Evolutionary conservation across 1,140 invertebrate species (phyloP).

Genomic region (Neotoxoptera formosana): DNA sequence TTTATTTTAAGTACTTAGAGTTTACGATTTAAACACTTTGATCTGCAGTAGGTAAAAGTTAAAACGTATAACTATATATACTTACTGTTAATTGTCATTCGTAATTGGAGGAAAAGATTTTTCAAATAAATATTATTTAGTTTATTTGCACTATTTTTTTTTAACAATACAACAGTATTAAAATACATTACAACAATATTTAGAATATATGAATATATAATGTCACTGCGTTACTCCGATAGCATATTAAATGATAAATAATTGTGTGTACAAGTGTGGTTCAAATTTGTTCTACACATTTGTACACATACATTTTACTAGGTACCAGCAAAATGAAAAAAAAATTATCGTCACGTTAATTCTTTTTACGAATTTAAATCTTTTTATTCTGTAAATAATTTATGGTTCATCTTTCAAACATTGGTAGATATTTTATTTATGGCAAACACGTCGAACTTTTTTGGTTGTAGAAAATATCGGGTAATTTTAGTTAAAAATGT

Average conservation of each 20-base stretch:
- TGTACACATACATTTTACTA: neutral
- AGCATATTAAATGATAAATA: neutral
- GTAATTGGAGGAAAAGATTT: neutral
- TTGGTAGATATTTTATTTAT: neutral
- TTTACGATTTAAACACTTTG: neutral
- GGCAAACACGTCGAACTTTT: neutral
- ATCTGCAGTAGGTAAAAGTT: neutral
- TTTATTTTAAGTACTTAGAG: neutral
- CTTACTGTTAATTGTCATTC: neutral
- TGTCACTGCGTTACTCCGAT: neutral
- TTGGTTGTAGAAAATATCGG: neutral
- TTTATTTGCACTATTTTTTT: neutral
- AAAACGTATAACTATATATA: neutral
- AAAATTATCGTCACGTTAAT: neutral
- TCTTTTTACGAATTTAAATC: neutral
- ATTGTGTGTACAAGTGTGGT: neutral
- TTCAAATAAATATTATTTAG: neutral
- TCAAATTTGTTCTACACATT: neutral
- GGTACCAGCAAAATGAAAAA: neutral
- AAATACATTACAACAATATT: neutral
- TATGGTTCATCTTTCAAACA: neutral
- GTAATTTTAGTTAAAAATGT: neutral
- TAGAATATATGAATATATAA: slow-evolving; percentile 3
- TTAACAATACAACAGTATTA: neutral
- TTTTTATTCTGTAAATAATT: neutral